Conservation (phyloP, 2,888 invertebrate species). For the Cephonodes hylas region DNA sequence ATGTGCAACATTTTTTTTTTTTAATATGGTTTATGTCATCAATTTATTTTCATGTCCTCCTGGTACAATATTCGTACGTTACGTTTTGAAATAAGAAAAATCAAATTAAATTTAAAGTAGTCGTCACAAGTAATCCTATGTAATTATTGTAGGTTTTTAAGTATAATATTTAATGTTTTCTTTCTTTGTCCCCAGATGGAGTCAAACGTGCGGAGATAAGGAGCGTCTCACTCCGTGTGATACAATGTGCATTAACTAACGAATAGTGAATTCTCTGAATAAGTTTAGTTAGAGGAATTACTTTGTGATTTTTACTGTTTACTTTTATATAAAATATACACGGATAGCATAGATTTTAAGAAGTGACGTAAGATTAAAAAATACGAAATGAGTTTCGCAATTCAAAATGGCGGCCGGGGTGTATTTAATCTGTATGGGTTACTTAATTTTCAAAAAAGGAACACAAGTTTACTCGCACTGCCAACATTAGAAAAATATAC, state of each 20-base stretch:
- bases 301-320: slow-evolving; percentile 71
- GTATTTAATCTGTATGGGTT: too few species aligned
- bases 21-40: too few species aligned
- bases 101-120: too few species aligned
- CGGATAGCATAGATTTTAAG: slow-evolving; percentile 42
- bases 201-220: slow-evolving; percentile 34
- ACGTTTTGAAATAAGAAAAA: too few species aligned
- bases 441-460: not conserved
- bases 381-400: not conserved
- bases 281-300: slow-evolving; percentile 74
- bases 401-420: not conserved
- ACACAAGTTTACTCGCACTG: too few species aligned
- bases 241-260: slow-evolving; percentile 63
- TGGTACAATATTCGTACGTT: too few species aligned
- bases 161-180: slow-evolving; percentile 46
- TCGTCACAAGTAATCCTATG: too few species aligned
- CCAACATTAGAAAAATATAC: not conserved
- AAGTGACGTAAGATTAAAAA: slow-evolving; percentile 33
- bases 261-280: slow-evolving; percentile 52
- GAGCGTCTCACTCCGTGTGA: slow-evolving; percentile 55
- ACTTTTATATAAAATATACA: slow-evolving; percentile 56
- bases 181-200: slow-evolving; percentile 42
- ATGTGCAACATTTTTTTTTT: too few species aligned
- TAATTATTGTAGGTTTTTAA: too few species aligned
- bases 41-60: too few species aligned